These are phyloP conservation scores for Odocoileus hemionus DNA, from an alignment of 2,113 vertebrate genomes.

Conservation along the genomic window DNA sequence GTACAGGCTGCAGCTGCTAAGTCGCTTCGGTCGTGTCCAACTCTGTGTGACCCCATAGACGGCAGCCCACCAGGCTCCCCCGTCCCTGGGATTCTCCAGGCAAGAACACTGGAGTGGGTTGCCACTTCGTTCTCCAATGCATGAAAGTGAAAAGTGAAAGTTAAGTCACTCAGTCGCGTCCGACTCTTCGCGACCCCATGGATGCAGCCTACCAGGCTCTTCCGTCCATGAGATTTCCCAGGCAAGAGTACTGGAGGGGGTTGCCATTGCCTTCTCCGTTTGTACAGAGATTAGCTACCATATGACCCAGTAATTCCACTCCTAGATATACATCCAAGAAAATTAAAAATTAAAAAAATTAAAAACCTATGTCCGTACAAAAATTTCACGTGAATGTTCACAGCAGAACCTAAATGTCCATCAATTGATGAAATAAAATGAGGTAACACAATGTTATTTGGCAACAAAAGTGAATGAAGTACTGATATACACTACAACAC, in stretches of 20 bases:
- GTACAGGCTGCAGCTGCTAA: neutral
- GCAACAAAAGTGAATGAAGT: neutral
- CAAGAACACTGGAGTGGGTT: no score
- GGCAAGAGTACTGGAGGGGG: no score
- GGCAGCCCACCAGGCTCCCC: no score
- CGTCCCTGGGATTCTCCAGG: no score
- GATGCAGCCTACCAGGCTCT: no score
- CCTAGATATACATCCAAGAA: neutral
- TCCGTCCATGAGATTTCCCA: no score
- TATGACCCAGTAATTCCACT: neutral
- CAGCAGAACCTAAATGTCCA: neutral
- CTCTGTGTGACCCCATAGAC: no score
- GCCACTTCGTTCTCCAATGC: no score
- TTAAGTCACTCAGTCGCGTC: no score
- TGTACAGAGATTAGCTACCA: neutral
- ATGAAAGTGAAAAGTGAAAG: no score
- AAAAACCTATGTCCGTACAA: neutral
- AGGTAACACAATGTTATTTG: neutral
- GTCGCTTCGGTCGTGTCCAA: no score
- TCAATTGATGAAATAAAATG: neutral
- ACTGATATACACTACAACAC: neutral
- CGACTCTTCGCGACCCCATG: no score
- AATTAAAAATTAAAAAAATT: neutral
- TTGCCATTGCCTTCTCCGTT: neutral
- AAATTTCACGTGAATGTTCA: neutral